Percentiles rank a stretch among this genome's conserved stretches.
Evolutionary conservation across 2,113 vertebrate species (phyloP).

Genomic region (Paratilapia polleni): DNA sequence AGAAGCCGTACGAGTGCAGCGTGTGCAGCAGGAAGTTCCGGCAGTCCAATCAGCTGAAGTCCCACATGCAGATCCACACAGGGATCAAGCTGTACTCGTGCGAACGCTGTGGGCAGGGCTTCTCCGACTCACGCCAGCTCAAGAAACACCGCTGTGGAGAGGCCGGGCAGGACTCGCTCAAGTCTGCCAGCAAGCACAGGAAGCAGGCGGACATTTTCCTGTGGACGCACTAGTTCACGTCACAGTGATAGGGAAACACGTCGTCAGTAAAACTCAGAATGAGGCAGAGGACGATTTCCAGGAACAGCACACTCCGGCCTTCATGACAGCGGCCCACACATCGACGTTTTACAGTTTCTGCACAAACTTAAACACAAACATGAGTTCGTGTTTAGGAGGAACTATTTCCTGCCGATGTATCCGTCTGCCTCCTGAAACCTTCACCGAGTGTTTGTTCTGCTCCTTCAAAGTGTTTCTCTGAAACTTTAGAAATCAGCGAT

Average conservation of each 20-base stretch:
- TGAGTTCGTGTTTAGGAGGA: no score
- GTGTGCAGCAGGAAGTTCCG: slow-evolving; percentile 66
- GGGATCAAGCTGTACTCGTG: slow-evolving; percentile 74
- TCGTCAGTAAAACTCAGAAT: background rate
- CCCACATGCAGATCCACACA: slow-evolving; percentile 77
- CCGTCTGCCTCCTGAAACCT: background rate
- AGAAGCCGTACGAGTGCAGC: slow-evolving; percentile 69
- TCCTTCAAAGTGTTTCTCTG: background rate
- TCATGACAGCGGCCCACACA: background rate
- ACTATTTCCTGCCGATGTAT: background rate
- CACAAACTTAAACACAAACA: no score
- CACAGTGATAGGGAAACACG: background rate
- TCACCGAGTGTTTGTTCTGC: background rate
- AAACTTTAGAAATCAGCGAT: background rate
- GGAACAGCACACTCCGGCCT: background rate
- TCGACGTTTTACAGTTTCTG: no score
- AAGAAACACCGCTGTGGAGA: slow-evolving; percentile 73
- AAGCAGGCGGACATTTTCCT: slow-evolving; percentile 16
- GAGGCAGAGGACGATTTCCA: no score
- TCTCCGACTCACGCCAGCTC: slow-evolving; percentile 74
- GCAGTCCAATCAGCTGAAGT: slow-evolving; percentile 76
- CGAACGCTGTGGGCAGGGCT: slow-evolving; percentile 56
- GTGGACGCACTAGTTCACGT: slow-evolving; percentile 24
- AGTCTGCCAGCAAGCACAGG: background rate
- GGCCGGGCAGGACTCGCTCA: accelerated